Percentiles rank a stretch among this genome's conserved stretches.
phyloP scores from a whole-genome alignment of 35 echinoderm and acorn worm species.

The Diadema setosum region DNA sequence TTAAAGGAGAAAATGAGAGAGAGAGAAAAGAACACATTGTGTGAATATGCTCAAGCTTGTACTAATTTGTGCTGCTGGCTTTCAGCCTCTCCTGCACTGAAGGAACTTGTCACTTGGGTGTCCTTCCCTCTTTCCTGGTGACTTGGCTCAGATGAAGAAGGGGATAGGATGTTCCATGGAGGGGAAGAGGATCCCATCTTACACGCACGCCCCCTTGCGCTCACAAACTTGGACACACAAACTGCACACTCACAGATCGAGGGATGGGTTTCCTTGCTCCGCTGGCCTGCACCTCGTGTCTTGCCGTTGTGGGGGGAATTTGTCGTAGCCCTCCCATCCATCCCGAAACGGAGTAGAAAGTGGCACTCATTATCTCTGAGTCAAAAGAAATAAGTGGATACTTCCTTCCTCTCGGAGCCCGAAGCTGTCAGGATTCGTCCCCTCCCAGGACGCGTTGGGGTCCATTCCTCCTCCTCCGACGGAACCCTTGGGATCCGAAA shows the following conservation, averaged over 20 bases:
- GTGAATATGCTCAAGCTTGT: no score
- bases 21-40: no score
- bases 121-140: no score
- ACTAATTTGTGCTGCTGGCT: no score
- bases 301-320: neutral
- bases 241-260: neutral
- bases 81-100: no score
- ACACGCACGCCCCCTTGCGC: neutral
- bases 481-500: neutral
- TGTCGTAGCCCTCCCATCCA: neutral
- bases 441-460: neutral
- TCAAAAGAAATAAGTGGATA: slow-evolving; percentile 15
- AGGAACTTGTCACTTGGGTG: no score
- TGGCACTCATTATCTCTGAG: slow-evolving; percentile 16
- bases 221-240: neutral
- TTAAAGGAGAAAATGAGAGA: no score
- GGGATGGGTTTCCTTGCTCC: neutral
- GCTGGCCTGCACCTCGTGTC: neutral
- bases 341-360: neutral
- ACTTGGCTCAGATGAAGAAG: no score
- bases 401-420: neutral
- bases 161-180: no score
- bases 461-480: neutral
- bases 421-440: neutral
- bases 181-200: no score